Conservation (phyloP, 2,888 invertebrate species). For the Spodoptera picta region DNA sequence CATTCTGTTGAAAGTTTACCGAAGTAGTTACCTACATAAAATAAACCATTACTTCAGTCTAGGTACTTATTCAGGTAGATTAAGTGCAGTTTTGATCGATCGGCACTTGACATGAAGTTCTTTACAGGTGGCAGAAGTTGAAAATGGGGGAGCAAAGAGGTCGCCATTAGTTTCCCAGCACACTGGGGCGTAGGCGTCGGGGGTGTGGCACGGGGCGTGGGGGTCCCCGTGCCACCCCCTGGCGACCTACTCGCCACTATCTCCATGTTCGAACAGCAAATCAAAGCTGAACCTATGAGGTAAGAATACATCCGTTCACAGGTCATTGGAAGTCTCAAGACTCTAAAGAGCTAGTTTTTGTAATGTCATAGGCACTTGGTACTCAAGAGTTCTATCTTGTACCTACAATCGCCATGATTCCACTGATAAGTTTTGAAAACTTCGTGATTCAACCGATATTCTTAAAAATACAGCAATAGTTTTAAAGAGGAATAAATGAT, state of each 20-base stretch:
- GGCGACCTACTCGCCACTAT: conserved; percentile 90
- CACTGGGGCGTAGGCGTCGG: conserved; percentile 90
- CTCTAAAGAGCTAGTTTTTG: too few relatives aligned
- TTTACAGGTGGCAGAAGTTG: conserved; percentile 82
- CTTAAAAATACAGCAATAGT: too few relatives aligned
- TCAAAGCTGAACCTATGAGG: conserved; percentile 92
- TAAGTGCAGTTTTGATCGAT: conserved; percentile 7
- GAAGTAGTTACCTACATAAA: too few relatives aligned
- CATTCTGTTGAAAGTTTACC: neutral
- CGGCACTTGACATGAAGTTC: conserved; percentile 37
- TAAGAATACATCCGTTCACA: conserved; percentile 59
- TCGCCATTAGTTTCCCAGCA: conserved; percentile 89
- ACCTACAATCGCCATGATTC: too few relatives aligned
- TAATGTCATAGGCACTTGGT: too few relatives aligned
- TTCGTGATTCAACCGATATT: too few relatives aligned
- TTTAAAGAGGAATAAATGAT: neutral
- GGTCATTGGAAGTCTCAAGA: too few relatives aligned
- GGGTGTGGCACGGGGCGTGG: conserved; percentile 89
- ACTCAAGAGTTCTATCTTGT: too few relatives aligned
- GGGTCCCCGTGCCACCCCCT: conserved; percentile 90
- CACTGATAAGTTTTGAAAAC: too few relatives aligned
- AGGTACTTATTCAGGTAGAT: too few relatives aligned
- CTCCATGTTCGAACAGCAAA: conserved; percentile 92
- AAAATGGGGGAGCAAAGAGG: conserved; percentile 87
- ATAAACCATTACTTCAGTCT: too few relatives aligned